These are phyloP conservation scores for Alloplasta piceator DNA, from an alignment of 2,888 invertebrate genomes.

Conservation along the genomic window DNA sequence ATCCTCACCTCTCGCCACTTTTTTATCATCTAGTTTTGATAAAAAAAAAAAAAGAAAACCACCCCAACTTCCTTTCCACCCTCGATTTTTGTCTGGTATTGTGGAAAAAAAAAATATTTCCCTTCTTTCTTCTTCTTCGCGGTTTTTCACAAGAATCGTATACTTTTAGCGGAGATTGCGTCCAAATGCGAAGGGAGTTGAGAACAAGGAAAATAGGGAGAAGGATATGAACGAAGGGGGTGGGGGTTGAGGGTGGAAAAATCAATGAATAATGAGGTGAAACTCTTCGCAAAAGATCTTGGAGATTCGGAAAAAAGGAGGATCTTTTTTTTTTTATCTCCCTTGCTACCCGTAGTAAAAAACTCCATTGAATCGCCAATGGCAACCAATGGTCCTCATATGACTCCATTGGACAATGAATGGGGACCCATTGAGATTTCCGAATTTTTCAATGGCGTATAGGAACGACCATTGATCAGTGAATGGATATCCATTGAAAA, in stretches of 20 bases:
- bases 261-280: conserved; percentile 60
- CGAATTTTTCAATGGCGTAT: too few species aligned
- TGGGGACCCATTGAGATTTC: too few species aligned
- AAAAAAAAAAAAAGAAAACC: too few species aligned
- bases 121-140: conserved; percentile 22
- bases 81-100: too few species aligned
- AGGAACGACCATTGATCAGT: too few species aligned
- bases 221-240: conserved; percentile 20
- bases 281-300: conserved; percentile 51
- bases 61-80: too few species aligned
- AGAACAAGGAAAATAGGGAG: conserved; percentile 22
- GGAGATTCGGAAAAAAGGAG: conserved; percentile 17
- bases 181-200: conserved; percentile 61
- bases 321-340: conserved; percentile 4
- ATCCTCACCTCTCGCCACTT: conserved; percentile 23
- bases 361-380: too few species aligned
- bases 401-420: too few species aligned
- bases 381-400: too few species aligned
- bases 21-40: conserved; percentile 30
- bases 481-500: too few species aligned
- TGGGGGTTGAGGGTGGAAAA: conserved; percentile 2
- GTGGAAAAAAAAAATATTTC: too few species aligned
- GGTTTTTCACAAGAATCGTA: conserved; percentile 58
- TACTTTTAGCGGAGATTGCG: conserved; percentile 69
- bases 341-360: too few species aligned